Percentiles rank a stretch among this genome's conserved stretches.
Evolutionary conservation across 2,113 vertebrate species (phyloP).

Genomic region (Gallinago jamesoni): DNA sequence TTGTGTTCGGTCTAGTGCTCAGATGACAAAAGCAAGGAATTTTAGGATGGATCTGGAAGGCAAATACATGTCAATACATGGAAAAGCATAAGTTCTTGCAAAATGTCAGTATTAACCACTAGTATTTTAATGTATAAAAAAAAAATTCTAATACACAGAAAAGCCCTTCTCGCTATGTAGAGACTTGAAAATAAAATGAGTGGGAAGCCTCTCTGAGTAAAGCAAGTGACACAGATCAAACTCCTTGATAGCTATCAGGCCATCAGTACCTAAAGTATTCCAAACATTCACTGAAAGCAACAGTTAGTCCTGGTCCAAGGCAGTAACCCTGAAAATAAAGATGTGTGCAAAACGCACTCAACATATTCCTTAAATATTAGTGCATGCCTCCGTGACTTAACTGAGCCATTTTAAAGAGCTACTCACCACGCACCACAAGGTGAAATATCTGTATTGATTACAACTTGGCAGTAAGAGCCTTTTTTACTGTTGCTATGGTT

Average conservation of each 20-base stretch:
- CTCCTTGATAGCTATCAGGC: background rate
- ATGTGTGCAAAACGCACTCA: background rate
- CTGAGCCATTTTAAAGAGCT: background rate
- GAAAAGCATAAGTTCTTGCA: background rate
- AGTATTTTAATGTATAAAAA: background rate
- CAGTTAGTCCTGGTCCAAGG: background rate
- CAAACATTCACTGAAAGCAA: background rate
- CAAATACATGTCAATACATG: background rate
- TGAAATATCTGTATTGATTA: background rate
- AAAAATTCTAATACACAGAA: background rate
- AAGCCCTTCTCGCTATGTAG: background rate
- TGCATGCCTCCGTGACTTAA: background rate
- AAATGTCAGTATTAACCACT: background rate
- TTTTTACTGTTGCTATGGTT: background rate
- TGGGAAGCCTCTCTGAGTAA: background rate
- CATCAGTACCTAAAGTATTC: background rate
- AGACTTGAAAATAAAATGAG: background rate
- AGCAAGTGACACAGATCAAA: background rate
- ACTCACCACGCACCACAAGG: background rate
- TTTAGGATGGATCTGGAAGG: background rate
- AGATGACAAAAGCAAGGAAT: background rate
- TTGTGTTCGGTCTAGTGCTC: background rate
- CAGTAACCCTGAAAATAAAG: background rate
- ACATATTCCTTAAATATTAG: background rate
- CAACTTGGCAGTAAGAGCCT: background rate